Conservation (phyloP, 2,888 invertebrate species). For the Anticlea derivata region DNA sequence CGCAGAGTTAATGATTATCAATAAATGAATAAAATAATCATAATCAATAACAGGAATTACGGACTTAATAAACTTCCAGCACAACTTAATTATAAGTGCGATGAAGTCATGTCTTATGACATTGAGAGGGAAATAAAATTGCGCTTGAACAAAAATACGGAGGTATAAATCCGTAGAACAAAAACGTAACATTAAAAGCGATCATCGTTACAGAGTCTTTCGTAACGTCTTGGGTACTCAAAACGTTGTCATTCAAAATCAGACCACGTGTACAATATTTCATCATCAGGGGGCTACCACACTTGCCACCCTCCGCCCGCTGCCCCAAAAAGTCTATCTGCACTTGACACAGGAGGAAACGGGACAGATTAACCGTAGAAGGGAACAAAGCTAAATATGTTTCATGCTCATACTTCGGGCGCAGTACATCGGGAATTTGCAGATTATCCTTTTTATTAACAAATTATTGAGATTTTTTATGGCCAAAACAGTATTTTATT, state of each 20-base stretch:
- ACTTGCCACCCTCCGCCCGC: slow-evolving; percentile 49
- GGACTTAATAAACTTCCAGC: too few species aligned
- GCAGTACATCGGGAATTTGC: slow-evolving; percentile 41
- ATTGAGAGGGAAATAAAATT: too few species aligned
- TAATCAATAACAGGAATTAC: too few species aligned
- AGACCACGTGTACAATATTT: slow-evolving; percentile 90
- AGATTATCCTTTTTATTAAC: slow-evolving; percentile 6
- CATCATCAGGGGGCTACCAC: slow-evolving; percentile 83
- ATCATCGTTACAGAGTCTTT: slow-evolving; percentile 17
- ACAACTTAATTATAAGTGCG: too few species aligned
- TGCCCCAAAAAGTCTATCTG: slow-evolving; percentile 80
- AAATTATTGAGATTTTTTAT: too few species aligned
- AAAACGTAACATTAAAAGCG: slow-evolving; percentile 51
- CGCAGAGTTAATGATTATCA: too few species aligned
- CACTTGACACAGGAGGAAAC: slow-evolving; percentile 83
- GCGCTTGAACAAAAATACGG: too few species aligned
- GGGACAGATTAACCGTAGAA: slow-evolving; percentile 84
- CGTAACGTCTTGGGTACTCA: slow-evolving; percentile 68
- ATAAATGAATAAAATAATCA: too few species aligned
- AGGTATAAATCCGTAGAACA: slow-evolving; percentile 6
- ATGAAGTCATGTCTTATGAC: too few species aligned
- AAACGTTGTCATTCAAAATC: slow-evolving; percentile 88
- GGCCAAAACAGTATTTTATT: too few species aligned
- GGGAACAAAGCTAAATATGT: slow-evolving; percentile 84
- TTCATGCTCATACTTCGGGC: slow-evolving; percentile 78